Evolutionary conservation across 1,140 invertebrate species (phyloP).

Genomic region (Solenopsis fugax): DNA sequence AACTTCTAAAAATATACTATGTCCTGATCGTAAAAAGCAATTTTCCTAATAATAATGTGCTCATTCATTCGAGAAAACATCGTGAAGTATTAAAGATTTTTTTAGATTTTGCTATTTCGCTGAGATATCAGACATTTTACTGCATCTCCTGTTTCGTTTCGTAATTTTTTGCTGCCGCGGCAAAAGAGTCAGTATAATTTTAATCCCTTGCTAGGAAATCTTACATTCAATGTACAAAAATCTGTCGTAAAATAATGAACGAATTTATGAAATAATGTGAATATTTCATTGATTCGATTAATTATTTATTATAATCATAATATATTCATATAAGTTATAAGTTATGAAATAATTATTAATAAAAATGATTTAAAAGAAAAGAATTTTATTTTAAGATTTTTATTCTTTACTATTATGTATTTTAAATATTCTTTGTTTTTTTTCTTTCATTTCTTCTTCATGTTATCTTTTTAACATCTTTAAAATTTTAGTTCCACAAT

Average conservation of each 20-base stretch:
- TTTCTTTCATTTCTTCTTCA: neutral
- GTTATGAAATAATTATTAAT: neutral
- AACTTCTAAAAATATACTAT: neutral
- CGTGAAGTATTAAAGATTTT: neutral
- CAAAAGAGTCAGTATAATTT: neutral
- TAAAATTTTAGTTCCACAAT: neutral
- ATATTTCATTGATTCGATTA: neutral
- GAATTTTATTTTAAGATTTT: neutral
- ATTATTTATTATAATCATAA: neutral
- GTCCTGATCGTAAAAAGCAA: neutral
- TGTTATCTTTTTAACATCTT: neutral
- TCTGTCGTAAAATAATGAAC: neutral
- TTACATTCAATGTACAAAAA: neutral
- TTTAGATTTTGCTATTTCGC: neutral
- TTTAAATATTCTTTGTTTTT: neutral
- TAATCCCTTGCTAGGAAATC: neutral
- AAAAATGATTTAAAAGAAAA: neutral
- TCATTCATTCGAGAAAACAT: neutral
- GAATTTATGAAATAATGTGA: neutral
- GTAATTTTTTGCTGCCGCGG: neutral
- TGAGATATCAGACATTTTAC: slow-evolving; percentile 29
- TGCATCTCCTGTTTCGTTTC: neutral
- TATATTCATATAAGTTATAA: neutral
- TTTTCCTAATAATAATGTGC: neutral
- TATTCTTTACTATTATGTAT: neutral